A percentile compares a stretch with the other conserved stretches of the same genome.
These are phyloP conservation scores for Morpho deidamia DNA, from an alignment of 2,888 invertebrate species.

Conservation along the genomic window DNA sequence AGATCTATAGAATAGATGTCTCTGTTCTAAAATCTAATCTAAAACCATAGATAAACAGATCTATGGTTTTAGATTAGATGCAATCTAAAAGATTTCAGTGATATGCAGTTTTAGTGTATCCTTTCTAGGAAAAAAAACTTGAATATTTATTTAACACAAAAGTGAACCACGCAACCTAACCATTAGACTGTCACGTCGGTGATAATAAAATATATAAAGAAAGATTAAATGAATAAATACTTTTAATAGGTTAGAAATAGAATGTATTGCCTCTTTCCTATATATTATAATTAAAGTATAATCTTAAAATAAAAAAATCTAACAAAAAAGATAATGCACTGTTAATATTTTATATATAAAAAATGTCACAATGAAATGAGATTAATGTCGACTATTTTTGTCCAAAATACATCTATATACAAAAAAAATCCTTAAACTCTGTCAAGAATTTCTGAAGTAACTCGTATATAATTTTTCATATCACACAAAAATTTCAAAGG, in stretches of 20 bases:
- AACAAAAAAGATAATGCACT: conserved; percentile 9
- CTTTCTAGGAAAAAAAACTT: no score
- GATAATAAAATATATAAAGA: no score
- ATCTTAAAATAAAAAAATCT: conserved; percentile 12
- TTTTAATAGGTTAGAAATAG: conserved; percentile 44
- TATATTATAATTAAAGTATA: conserved; percentile 24
- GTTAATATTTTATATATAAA: conserved; percentile 6
- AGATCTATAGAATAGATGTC: no score
- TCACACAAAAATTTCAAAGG: conserved; percentile 13
- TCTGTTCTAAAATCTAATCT: no score
- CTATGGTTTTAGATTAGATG: no score
- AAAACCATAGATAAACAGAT: no score
- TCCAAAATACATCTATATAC: not conserved
- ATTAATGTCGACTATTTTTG: not conserved
- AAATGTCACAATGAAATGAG: conserved; percentile 11
- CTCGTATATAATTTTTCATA: not conserved
- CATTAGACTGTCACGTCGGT: no score
- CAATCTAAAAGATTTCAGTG: no score
- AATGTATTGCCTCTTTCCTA: conserved; percentile 59
- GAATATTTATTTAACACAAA: no score
- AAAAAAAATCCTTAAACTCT: not conserved
- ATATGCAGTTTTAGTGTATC: no score
- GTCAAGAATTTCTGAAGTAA: not conserved
- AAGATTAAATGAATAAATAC: not conserved
- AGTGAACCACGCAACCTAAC: no score